Percentiles rank a stretch among this genome's conserved stretches.
Evolutionary conservation across 2,113 vertebrate species (phyloP).

Genomic region (Pygoscelis adeliae): DNA sequence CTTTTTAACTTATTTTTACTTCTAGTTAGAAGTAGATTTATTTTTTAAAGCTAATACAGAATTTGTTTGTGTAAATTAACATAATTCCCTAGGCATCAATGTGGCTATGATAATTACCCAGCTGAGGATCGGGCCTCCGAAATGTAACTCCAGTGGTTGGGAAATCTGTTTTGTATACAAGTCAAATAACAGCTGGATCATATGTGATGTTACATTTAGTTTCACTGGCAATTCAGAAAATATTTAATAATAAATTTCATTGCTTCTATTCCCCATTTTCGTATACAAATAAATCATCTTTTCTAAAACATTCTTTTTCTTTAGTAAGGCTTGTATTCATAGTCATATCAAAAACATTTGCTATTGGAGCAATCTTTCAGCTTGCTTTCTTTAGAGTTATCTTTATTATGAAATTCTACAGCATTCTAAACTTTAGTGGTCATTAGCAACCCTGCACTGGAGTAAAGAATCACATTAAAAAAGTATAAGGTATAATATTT

Average conservation of each 20-base stretch:
- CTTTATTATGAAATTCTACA: constrained; percentile 53
- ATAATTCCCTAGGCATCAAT: background rate
- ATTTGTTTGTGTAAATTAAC: background rate
- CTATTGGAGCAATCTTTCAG: constrained; percentile 4
- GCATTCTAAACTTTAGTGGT: constrained; percentile 16
- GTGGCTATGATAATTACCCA: background rate
- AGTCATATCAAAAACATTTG: constrained; percentile 58
- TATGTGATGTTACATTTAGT: background rate
- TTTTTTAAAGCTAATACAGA: constrained; percentile 47
- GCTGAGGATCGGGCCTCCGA: background rate
- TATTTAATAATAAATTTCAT: constrained; percentile 44
- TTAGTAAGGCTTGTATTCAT: constrained; percentile 49
- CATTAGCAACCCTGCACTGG: constrained; percentile 38
- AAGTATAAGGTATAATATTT: constrained; percentile 27
- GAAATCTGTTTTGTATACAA: constrained; percentile 1
- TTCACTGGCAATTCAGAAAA: constrained; percentile 53
- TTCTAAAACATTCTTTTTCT: constrained; percentile 53
- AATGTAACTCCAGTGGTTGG: background rate
- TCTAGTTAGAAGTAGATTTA: background rate
- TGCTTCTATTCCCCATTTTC: constrained; percentile 38
- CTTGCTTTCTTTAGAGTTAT: constrained; percentile 51
- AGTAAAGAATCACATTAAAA: constrained; percentile 47
- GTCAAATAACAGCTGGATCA: background rate
- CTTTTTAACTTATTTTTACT: background rate
- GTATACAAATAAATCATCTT: constrained; percentile 58